Conservation (phyloP, 2,797 vertebrate genomes). For the Eidolon dupreanum region DNA sequence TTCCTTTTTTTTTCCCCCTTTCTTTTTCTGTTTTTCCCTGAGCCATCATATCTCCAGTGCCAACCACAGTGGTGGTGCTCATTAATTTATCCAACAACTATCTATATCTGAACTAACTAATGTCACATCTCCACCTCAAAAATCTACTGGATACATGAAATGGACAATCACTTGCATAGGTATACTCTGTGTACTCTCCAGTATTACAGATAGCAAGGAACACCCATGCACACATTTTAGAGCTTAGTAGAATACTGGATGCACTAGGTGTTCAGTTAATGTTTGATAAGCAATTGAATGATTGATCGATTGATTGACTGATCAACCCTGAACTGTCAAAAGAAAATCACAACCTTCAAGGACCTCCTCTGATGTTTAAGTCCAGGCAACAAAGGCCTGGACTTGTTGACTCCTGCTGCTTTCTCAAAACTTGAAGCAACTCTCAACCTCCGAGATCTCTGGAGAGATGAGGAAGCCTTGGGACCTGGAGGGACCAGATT, state of each 20-base stretch:
- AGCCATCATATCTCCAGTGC: not conserved
- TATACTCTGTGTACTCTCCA: not conserved
- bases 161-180: not conserved
- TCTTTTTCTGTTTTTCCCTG: not conserved
- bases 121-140: not conserved
- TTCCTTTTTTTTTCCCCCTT: not conserved
- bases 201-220: not conserved
- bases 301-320: not conserved
- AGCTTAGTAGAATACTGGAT: not conserved
- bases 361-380: not conserved
- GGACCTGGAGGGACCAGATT: accelerated
- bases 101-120: not conserved
- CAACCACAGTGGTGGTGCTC: not conserved
- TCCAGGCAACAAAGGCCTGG: not conserved
- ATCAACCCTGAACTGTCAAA: not conserved
- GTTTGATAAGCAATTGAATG: not conserved
- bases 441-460: not conserved
- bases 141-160: not conserved
- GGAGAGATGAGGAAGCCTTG: not conserved
- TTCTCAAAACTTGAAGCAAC: not conserved
- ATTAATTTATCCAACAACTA: not conserved
- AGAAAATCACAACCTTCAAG: not conserved
- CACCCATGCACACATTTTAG: not conserved
- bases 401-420: not conserved
- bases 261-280: not conserved